A percentile compares a stretch with the other conserved stretches of the same genome.
Conservation (phyloP, 2,888 invertebrate species). For the Ligdia adustata region DNA sequence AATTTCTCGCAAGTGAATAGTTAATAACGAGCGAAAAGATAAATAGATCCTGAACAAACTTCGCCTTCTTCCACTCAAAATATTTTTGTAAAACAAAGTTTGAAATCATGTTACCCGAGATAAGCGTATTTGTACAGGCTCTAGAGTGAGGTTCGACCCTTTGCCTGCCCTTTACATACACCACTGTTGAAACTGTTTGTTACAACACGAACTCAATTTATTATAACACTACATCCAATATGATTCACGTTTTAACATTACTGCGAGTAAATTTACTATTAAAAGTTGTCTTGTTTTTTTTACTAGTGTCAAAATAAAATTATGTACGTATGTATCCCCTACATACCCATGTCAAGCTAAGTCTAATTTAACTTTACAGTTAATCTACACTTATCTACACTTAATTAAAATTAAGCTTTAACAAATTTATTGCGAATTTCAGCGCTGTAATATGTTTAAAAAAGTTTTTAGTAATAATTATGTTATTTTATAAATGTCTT, state of each 20-base stretch:
- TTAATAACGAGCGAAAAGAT: conserved; percentile 15
- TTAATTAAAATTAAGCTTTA: no score
- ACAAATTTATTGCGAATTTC: no score
- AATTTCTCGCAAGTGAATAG: conserved; percentile 2
- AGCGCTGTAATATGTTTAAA: no score
- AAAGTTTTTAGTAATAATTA: no score
- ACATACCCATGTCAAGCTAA: no score
- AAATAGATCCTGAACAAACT: conserved; percentile 26
- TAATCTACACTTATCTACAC: no score
- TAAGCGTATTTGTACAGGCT: conserved; percentile 36
- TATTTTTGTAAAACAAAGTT: conserved; percentile 33
- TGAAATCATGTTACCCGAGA: conserved; percentile 29
- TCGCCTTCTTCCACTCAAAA: conserved; percentile 23
- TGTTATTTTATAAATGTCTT: no score
- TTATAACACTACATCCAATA: neutral
- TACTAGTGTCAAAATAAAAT: no score
- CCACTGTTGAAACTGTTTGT: conserved; percentile 17
- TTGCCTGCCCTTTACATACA: conserved; percentile 17
- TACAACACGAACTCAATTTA: conserved; percentile 2
- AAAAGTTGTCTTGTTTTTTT: no score
- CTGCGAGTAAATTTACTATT: neutral
- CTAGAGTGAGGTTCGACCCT: conserved; percentile 20
- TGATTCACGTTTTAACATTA: neutral
- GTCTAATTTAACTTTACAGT: no score
- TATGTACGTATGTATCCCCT: no score